phyloP scores from a whole-genome alignment of 2,113 vertebrate species.

The Muntiacus muntjak region DNA sequence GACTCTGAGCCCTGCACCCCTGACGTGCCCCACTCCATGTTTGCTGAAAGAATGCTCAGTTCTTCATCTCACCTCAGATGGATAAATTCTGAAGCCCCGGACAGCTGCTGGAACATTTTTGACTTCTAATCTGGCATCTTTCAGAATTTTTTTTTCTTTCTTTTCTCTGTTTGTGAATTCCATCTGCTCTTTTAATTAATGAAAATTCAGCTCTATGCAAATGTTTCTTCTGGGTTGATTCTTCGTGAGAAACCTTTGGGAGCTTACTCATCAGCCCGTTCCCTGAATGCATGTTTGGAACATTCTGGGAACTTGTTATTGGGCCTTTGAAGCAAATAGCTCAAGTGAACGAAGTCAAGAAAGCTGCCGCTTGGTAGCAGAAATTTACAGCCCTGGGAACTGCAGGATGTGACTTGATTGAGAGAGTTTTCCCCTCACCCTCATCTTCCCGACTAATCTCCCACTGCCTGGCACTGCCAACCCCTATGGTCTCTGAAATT shows the following conservation, averaged over 20 bases:
- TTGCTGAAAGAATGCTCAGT: background rate
- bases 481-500: fast-evolving
- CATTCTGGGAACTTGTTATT: background rate
- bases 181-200: conserved; percentile 32
- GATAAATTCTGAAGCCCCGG: background rate
- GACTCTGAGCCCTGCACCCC: background rate
- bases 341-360: background rate
- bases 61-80: background rate
- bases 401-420: background rate
- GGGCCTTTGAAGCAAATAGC: background rate
- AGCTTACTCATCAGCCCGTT: background rate
- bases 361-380: background rate
- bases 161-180: background rate
- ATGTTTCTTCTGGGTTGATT: background rate
- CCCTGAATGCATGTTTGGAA: background rate
- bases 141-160: background rate
- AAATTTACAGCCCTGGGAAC: background rate
- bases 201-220: background rate
- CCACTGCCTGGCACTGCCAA: background rate
- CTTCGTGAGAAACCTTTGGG: background rate
- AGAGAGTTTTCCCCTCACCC: too few species aligned
- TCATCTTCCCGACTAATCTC: background rate
- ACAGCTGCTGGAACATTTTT: background rate
- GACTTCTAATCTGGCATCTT: background rate
- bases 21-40: background rate